phyloP scores from a whole-genome alignment of 2,113 vertebrate genomes.

The Ageneiosus marmoratus region DNA sequence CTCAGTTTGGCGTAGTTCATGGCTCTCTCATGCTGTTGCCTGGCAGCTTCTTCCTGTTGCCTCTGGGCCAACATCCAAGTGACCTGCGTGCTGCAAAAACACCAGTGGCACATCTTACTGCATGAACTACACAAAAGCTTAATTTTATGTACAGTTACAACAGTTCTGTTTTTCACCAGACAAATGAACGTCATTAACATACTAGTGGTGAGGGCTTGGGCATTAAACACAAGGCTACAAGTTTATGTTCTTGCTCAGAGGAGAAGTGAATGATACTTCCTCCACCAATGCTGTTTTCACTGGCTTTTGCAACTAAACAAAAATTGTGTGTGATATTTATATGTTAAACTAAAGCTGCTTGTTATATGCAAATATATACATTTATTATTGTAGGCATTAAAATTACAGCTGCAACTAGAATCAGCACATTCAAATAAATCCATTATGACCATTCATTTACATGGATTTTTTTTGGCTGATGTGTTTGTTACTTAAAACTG shows the following conservation, averaged over 20 bases:
- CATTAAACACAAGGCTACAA: background rate
- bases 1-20: slow-evolving; percentile 99
- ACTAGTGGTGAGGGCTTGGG: no score
- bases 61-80: slow-evolving; percentile 99
- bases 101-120: slow-evolving; percentile 89
- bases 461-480: background rate
- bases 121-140: slow-evolving; percentile 75
- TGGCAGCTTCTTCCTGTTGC: slow-evolving; percentile 95
- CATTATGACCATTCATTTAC: background rate
- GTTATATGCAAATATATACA: background rate
- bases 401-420: background rate
- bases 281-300: background rate
- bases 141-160: background rate
- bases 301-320: background rate
- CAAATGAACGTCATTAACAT: background rate
- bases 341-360: background rate
- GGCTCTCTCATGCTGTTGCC: slow-evolving; percentile 98
- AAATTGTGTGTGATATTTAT: background rate
- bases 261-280: background rate
- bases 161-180: background rate
- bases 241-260: background rate
- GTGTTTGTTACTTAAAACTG: background rate
- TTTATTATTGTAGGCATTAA: background rate
- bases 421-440: background rate
- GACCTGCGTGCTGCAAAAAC: slow-evolving; percentile 89